Percentiles rank a stretch among this genome's conserved stretches.
These are phyloP conservation scores for Macroglossus sobrinus DNA, from an alignment of 2,113 vertebrate species.

Conservation along the genomic window DNA sequence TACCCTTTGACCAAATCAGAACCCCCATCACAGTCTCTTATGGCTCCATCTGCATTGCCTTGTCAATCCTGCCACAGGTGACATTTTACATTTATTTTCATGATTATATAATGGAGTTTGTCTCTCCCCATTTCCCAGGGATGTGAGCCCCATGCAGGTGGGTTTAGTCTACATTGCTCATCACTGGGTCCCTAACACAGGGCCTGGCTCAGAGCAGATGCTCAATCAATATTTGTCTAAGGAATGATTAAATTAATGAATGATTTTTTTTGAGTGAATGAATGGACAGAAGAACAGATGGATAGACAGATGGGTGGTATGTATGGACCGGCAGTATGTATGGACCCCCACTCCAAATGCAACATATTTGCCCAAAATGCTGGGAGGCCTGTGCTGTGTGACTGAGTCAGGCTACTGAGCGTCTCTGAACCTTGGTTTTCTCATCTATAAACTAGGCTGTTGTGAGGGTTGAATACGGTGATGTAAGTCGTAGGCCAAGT, in stretches of 20 bases:
- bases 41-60: neutral
- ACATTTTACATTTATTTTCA: neutral
- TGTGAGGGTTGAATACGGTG: neutral
- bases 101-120: neutral
- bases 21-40: neutral
- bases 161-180: neutral
- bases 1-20: neutral
- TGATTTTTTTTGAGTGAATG: neutral
- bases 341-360: no score
- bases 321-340: neutral
- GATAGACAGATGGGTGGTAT: neutral
- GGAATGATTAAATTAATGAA: neutral
- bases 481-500: neutral
- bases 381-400: neutral
- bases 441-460: neutral
- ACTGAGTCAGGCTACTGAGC: neutral
- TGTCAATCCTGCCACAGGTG: no score
- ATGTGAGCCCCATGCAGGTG: neutral
- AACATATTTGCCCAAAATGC: neutral
- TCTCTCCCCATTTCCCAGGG: neutral
- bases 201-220: neutral
- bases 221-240: neutral
- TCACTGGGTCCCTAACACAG: neutral
- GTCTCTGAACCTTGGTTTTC: neutral
- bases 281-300: no score